Percentiles rank a stretch among this genome's conserved stretches.
Conservation (phyloP, 2,888 invertebrate genomes). For the Oscheius sp. region DNA sequence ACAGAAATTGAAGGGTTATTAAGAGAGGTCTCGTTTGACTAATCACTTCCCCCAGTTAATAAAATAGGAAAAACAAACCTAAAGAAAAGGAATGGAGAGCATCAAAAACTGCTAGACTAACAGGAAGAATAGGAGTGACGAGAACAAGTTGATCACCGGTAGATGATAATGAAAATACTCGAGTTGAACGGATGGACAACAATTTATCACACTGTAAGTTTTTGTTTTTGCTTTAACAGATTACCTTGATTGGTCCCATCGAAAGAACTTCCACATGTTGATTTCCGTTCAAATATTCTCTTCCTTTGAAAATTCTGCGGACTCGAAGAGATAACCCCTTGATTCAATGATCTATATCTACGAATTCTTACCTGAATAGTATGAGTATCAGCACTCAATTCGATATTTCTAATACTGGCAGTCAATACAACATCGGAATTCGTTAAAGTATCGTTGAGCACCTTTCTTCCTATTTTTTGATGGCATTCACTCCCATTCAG, state of each 20-base stretch:
- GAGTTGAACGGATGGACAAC: constrained; percentile 16
- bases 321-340: constrained; percentile 20
- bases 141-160: constrained; percentile 36
- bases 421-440: constrained; percentile 29
- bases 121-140: constrained; percentile 36
- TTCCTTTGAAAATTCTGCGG: constrained; percentile 40
- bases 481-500: constrained; percentile 2
- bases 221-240: background rate
- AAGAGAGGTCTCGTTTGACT: too few relatives aligned
- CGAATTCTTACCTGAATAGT: constrained; percentile 2
- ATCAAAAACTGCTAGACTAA: constrained; percentile 48
- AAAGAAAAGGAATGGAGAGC: constrained; percentile 43
- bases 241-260: constrained; percentile 17
- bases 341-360: too few relatives aligned
- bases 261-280: constrained; percentile 8
- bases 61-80: constrained; percentile 21
- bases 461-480: constrained; percentile 14
- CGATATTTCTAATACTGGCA: constrained; percentile 14
- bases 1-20: too few relatives aligned
- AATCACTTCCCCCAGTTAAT: too few relatives aligned
- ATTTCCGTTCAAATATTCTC: constrained; percentile 31
- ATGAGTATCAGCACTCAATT: background rate
- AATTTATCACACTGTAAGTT: background rate
- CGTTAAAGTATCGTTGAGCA: constrained; percentile 17
- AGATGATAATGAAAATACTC: constrained; percentile 35